Evolutionary conservation across 2,113 vertebrate genomes (phyloP).

Genomic region (Pluvianellus socialis): DNA sequence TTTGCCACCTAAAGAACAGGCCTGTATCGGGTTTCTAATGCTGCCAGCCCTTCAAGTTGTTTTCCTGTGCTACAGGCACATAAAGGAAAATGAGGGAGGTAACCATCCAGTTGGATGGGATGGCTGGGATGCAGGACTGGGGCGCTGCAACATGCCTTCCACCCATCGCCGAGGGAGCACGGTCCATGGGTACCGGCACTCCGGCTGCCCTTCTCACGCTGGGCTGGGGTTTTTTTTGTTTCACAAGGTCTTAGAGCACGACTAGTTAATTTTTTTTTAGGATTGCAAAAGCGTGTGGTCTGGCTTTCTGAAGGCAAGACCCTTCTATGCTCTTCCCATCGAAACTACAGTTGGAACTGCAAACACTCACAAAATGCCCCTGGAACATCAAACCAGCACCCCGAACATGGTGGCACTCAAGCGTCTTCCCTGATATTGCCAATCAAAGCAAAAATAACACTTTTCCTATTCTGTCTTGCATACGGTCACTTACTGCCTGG

Average conservation of each 20-base stretch:
- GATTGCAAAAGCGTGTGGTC: not conserved
- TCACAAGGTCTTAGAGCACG: not conserved
- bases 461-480: not conserved
- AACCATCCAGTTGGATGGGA: accelerated
- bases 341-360: not conserved
- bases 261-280: not conserved
- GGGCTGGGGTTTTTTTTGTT: not conserved
- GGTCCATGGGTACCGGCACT: accelerated
- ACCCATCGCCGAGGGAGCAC: not conserved
- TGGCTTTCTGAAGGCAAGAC: not conserved
- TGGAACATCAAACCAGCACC: not conserved
- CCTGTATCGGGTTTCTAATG: accelerated
- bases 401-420: accelerated
- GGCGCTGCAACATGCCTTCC: too few relatives aligned
- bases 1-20: not conserved
- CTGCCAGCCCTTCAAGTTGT: not conserved
- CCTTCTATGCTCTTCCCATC: not conserved
- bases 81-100: not conserved
- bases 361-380: not conserved
- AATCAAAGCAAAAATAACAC: not conserved
- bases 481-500: not conserved
- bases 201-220: accelerated
- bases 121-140: not conserved
- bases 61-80: not conserved
- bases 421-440: not conserved